These are phyloP conservation scores for Todus mexicanus DNA, from an alignment of 2,797 vertebrate species.

Conservation along the genomic window DNA sequence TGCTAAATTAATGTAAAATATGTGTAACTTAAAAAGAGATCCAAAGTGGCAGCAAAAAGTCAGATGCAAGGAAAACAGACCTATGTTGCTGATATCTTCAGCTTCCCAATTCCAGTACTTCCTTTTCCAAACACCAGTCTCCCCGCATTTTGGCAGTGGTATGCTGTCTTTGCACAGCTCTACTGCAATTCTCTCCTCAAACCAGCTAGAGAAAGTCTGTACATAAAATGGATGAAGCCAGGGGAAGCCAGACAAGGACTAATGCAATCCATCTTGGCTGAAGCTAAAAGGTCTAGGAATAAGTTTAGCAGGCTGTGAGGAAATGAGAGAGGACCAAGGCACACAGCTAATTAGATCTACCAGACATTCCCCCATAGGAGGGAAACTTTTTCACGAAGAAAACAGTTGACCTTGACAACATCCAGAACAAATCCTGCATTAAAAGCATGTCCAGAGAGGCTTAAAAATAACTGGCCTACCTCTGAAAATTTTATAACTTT, in stretches of 20 bases:
- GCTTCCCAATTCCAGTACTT: not conserved
- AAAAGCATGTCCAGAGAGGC: constrained; percentile 25
- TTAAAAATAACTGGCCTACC: constrained; percentile 63
- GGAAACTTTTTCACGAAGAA: not conserved
- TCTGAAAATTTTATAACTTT: constrained; percentile 51
- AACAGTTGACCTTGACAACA: constrained; percentile 22
- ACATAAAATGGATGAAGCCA: not conserved
- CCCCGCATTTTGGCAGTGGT: not conserved
- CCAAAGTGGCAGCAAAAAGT: not conserved
- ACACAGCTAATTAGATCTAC: constrained; percentile 39
- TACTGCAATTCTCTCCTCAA: not conserved
- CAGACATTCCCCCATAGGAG: constrained; percentile 4
- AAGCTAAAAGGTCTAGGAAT: not conserved
- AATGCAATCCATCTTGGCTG: not conserved
- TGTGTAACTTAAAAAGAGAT: not conserved
- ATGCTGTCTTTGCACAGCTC: not conserved
- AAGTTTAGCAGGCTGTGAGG: constrained; percentile 9
- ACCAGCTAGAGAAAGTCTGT: not conserved
- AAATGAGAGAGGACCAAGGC: not conserved
- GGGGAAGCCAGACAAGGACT: not conserved
- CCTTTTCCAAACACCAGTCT: not conserved
- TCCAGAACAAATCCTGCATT: constrained; percentile 29
- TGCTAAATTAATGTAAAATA: not conserved
- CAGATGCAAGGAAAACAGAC: not conserved
- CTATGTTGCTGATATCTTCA: not conserved